Conservation (phyloP, 2,797 vertebrate genomes). For the Hypotaenidia philippensis region DNA sequence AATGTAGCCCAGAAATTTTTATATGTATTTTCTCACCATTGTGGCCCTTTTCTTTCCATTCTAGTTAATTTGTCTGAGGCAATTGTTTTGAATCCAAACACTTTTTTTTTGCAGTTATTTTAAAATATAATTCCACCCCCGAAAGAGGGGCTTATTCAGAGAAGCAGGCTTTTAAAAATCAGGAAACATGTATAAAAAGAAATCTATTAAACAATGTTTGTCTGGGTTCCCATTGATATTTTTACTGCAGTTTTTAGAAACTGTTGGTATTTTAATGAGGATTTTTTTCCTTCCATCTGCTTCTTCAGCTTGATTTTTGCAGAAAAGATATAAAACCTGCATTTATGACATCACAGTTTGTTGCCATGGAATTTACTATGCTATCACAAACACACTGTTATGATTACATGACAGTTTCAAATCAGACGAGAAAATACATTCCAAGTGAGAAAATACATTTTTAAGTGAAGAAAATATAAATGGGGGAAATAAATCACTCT, state of each 20-base stretch:
- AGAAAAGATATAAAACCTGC: slow-evolving; percentile 45
- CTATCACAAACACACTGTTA: slow-evolving; percentile 48
- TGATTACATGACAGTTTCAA: slow-evolving; percentile 42
- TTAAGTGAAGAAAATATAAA: slow-evolving; percentile 3
- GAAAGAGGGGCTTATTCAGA: slow-evolving; percentile 17
- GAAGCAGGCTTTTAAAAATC: slow-evolving; percentile 54
- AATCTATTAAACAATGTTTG: slow-evolving; percentile 58
- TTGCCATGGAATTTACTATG: slow-evolving; percentile 62
- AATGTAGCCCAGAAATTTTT: slow-evolving; percentile 60
- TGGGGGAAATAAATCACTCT: slow-evolving; percentile 10
- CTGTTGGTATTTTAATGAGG: slow-evolving; percentile 49
- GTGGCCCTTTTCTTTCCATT: slow-evolving; percentile 30
- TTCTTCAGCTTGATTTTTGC: slow-evolving; percentile 53
- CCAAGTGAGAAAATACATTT: slow-evolving; percentile 27
- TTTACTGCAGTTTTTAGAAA: slow-evolving; percentile 61
- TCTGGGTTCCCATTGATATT: slow-evolving; percentile 52
- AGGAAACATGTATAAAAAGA: slow-evolving; percentile 49
- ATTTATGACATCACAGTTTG: slow-evolving; percentile 58
- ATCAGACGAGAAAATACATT: slow-evolving; percentile 38
- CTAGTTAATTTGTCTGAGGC: slow-evolving; percentile 54
- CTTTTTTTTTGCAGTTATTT: slow-evolving; percentile 36
- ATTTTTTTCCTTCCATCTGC: slow-evolving; percentile 38
- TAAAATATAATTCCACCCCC: slow-evolving; percentile 27
- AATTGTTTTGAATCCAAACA: slow-evolving; percentile 63
- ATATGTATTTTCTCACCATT: slow-evolving; percentile 60